These are phyloP conservation scores for Galemys pyrenaicus DNA, from an alignment of 2,113 vertebrate species.

Conservation along the genomic window DNA sequence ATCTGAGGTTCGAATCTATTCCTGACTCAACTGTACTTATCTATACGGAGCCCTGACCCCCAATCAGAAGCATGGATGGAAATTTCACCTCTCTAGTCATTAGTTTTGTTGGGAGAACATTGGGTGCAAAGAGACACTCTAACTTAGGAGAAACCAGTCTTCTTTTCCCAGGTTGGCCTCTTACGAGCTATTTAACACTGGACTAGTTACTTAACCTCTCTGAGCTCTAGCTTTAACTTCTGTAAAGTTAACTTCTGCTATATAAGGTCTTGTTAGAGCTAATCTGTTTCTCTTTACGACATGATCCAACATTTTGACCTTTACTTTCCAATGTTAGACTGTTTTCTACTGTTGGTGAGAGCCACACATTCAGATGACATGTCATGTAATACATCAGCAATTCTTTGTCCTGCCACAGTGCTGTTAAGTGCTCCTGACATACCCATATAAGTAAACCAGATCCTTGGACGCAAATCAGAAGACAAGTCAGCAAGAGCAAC, in stretches of 20 bases:
- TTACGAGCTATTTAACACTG: accelerated
- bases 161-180: neutral
- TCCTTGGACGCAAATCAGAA: neutral
- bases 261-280: neutral
- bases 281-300: neutral
- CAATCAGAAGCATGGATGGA: neutral
- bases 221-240: neutral
- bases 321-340: neutral
- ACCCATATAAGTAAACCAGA: too few species aligned
- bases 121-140: accelerated
- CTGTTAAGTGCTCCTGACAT: too few species aligned
- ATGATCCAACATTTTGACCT: neutral
- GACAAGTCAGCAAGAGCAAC: neutral
- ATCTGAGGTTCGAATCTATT: neutral
- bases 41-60: neutral
- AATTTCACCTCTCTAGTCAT: neutral
- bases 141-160: neutral
- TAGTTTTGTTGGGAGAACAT: neutral
- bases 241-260: neutral
- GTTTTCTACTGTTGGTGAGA: neutral
- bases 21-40: neutral
- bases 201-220: neutral
- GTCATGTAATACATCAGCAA: neutral
- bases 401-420: neutral
- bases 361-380: too few species aligned